Evolutionary conservation across 2,113 vertebrate species (phyloP), one percentile per base, ranked within the genome.

Genomic region (Rhipidura dahli): DNA sequence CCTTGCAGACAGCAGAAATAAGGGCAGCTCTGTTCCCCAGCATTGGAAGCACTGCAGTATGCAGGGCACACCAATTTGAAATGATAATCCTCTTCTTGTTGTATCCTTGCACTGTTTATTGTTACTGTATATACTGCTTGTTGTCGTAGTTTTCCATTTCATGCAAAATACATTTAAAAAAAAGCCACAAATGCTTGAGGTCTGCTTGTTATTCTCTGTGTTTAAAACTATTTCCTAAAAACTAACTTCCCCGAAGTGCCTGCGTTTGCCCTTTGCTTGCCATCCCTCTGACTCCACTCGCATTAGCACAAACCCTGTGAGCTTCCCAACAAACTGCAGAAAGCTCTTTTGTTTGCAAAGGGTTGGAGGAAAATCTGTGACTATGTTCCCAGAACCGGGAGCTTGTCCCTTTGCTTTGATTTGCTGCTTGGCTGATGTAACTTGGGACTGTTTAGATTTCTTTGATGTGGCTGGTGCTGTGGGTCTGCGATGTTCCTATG

Each of bases 401-500:
- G 47, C 78, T 89, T 16, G 30, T 71, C 78, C 73, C 44, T 39
- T 8, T 11, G 40, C 88, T 93, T 72, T 30, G 63, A 8, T 65
- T 90, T 77, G 59, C 57, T 78, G 56, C 33, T 70, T 37, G 40
- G 73, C 78, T 68, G 79, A 47, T 83, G 64, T 44, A 30, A 69
- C 61, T 71, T 19, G 79, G 50, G 40, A 13, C 66, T 65, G 50
- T 72, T 73, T 76, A 12, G 31, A 5, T 70, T 42, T 24, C 83
- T 94, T 81, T 94, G 93, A 71, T 86, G 79, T 88, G 92, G 90
- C 47, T 54, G 66, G n/a, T 50, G 82, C 75, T 65, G 60, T 49
- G 63, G 82, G 40, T 42, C 89, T 63, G 66, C 6, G 80, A 90
- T 82, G 66, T 12, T 71, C 69, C 2, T 81, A 4, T 0, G 7